Base-by-base conservation (phyloP, 2,113 vertebrate genomes). In the Silurus asotus region DNA sequence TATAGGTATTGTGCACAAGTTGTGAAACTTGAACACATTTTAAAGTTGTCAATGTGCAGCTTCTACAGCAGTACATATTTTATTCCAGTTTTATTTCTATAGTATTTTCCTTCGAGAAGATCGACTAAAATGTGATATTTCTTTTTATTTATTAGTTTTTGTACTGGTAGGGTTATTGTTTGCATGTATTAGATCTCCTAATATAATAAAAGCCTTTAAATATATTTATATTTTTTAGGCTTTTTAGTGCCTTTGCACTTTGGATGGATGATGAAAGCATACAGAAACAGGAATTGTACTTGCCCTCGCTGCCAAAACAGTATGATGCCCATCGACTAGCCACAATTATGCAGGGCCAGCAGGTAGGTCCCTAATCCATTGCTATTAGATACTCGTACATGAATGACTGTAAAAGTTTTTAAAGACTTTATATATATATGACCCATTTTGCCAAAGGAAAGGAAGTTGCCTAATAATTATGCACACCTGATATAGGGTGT, bases 211-310 rank as follows among this genome's bases (percentile, higher is more conserved):
- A 78, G 58, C 25, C 11, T 23, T 76, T 19, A 17, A 78, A 83
- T 19, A 8, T 61, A 8, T 61, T 9, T 19, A 77, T 14, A 51
- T 78, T 69, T 56, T n/a, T 87, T 74, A 99, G 98, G 92, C 95
- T 99, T 90, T 99, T 98, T 92, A 96, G 96, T 86, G 96, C 97
- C 9, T 97, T 97, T 93, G 89, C 96, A 74, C 56, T 98, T 85
- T 99, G 98, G 98, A 69, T 99, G 92, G 98, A 99, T 91, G 97
- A 99, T 91, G 98, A 98, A 87, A 98, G 89, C 86, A 95, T 99
- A 88, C 97, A 98, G 90, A 98, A 96, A 86, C 96, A 97, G 90
- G 96, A 99, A 87, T 94, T 95, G 0, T 99, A 97, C 89, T 93
- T 99, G 87, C 97, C 98, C 84, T 97, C 97, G 88, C 94, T 99